phyloP scores from a whole-genome alignment of 2,888 invertebrate genomes.

The Agonopterix subpropinquella region DNA sequence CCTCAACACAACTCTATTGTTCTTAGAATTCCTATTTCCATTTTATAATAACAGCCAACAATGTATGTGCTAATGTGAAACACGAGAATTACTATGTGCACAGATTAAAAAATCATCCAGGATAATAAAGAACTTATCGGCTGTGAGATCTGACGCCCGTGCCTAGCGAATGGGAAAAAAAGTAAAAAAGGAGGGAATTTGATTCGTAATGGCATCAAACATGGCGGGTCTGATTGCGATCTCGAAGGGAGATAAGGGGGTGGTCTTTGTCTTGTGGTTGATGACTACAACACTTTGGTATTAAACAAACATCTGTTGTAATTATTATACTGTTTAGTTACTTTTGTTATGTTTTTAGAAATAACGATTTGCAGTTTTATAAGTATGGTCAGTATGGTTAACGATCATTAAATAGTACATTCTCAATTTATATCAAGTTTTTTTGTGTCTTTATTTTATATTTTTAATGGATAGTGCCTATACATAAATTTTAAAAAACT shows the following conservation, averaged over 20 bases:
- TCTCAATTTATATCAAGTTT: too few relatives aligned
- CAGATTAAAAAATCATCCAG: slow-evolving; percentile 72
- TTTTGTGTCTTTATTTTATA: too few relatives aligned
- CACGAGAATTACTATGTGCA: slow-evolving; percentile 44
- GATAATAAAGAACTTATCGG: slow-evolving; percentile 71
- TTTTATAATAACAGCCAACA: slow-evolving; percentile 1
- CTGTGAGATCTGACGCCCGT: slow-evolving; percentile 67
- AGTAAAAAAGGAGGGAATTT: slow-evolving; percentile 60
- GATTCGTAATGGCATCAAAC: slow-evolving; percentile 69
- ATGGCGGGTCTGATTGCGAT: slow-evolving; percentile 70
- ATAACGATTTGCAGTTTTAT: too few relatives aligned
- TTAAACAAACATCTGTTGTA: slow-evolving; percentile 29
- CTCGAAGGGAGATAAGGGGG: slow-evolving; percentile 62
- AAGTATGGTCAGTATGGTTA: too few relatives aligned
- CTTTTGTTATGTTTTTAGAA: too few relatives aligned
- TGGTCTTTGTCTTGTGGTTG: slow-evolving; percentile 60
- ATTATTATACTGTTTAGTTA: too few relatives aligned
- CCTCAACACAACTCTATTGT: neutral
- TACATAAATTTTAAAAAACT: too few relatives aligned
- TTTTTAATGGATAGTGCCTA: too few relatives aligned
- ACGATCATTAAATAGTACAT: too few relatives aligned
- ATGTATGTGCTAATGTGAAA: slow-evolving; percentile 51
- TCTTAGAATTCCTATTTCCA: slow-evolving; percentile 5
- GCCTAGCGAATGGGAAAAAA: slow-evolving; percentile 56
- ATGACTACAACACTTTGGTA: slow-evolving; percentile 35